These are phyloP conservation scores for Acrocephalus arundinaceus DNA, from an alignment of 2,113 vertebrate genomes.

Conservation along the genomic window DNA sequence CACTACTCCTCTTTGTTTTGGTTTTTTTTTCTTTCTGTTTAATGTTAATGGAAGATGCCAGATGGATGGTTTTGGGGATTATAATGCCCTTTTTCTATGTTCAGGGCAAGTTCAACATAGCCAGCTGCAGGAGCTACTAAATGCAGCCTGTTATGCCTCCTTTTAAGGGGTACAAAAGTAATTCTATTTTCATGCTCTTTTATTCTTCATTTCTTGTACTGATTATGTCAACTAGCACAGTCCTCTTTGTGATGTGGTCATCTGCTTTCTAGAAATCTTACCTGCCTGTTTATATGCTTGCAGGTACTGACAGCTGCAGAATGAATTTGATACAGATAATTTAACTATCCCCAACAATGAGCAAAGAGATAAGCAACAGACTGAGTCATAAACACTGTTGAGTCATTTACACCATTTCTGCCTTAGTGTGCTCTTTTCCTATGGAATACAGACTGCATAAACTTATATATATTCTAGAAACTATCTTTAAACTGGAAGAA, in stretches of 20 bases:
- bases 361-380: neutral
- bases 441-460: neutral
- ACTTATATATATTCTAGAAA: neutral
- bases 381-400: neutral
- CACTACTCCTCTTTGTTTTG: accelerated
- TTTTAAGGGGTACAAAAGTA: neutral
- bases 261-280: conserved; percentile 24
- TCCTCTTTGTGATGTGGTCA: neutral
- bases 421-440: neutral
- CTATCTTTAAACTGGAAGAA: neutral
- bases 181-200: neutral
- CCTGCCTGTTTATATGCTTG: neutral
- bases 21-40: neutral
- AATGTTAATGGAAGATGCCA: neutral
- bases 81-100: neutral
- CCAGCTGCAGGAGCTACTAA: neutral
- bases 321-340: neutral
- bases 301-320: conserved; percentile 30
- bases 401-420: neutral
- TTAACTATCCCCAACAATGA: neutral
- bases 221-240: conserved; percentile 3
- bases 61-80: neutral
- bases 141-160: neutral
- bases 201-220: conserved; percentile 13
- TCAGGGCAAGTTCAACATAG: neutral